These are phyloP conservation scores for Creontiades dilutus DNA, from an alignment of 2,888 invertebrate species.

Conservation along the genomic window DNA sequence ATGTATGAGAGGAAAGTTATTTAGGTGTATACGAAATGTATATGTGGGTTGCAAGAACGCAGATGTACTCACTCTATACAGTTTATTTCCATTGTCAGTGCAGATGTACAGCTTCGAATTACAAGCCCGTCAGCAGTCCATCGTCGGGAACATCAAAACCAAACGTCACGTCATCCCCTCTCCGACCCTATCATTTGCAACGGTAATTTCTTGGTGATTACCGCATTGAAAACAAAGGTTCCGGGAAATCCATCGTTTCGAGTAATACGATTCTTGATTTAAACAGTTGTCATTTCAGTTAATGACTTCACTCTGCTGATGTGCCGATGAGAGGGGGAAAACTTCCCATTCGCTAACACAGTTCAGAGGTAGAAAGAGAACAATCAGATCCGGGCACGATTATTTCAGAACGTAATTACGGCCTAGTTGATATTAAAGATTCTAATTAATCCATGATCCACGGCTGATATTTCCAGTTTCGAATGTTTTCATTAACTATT, in stretches of 20 bases:
- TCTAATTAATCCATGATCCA: not conserved
- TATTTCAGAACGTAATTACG: not conserved
- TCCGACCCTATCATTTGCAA: not conserved
- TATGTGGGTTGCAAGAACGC: too few relatives aligned
- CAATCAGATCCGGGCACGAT: not conserved
- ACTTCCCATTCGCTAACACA: not conserved
- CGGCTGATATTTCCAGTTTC: not conserved
- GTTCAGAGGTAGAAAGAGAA: conserved; percentile 6
- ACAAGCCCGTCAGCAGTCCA: not conserved
- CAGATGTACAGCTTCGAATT: not conserved
- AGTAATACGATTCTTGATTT: conserved; percentile 2
- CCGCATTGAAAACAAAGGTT: not conserved
- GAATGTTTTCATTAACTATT: not conserved
- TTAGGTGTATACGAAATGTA: too few relatives aligned
- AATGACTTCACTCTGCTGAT: conserved; percentile 1
- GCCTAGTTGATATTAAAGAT: not conserved
- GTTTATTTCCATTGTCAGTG: not conserved
- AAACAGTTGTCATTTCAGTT: conserved; percentile 15
- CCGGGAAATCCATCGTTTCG: not conserved
- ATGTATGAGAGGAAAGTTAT: too few relatives aligned
- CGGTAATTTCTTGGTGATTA: conserved; percentile 33
- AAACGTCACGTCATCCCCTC: not conserved
- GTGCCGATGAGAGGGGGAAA: not conserved
- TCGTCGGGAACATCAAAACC: not conserved
- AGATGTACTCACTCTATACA: too few relatives aligned